Conservation (phyloP, 1,140 invertebrate genomes). For the Oryctes rhinoceros region DNA sequence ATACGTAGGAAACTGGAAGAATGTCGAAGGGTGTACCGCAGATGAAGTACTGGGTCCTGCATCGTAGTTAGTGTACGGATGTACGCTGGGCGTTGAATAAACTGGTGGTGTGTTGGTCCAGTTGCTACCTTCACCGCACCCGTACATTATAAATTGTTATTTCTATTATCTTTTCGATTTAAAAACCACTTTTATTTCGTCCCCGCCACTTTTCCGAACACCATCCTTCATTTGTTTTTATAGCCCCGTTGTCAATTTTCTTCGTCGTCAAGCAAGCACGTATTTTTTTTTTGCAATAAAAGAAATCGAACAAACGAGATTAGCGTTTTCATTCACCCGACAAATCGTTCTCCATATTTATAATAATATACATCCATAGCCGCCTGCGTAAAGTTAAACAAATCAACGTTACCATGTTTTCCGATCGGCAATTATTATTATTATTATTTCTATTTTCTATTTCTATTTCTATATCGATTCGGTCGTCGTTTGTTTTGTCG, state of each 20-base stretch:
- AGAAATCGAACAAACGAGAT: too few relatives aligned
- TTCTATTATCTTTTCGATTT: too few relatives aligned
- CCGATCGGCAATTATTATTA: slow-evolving; percentile 2
- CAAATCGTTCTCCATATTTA: too few relatives aligned
- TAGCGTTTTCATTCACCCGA: too few relatives aligned
- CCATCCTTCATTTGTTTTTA: too few relatives aligned
- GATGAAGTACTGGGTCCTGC: slow-evolving; percentile 50
- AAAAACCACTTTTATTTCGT: too few relatives aligned
- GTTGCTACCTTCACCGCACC: slow-evolving; percentile 39
- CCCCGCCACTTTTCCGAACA: too few relatives aligned
- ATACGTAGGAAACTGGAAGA: slow-evolving; percentile 55
- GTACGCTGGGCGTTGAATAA: slow-evolving; percentile 38
- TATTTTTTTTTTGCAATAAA: too few relatives aligned
- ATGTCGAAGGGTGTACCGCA: slow-evolving; percentile 45
- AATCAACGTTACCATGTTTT: background rate
- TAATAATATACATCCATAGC: background rate
- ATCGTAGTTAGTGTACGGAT: slow-evolving; percentile 48
- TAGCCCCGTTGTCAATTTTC: too few relatives aligned
- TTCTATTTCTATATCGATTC: background rate
- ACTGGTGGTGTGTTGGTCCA: slow-evolving; percentile 47
- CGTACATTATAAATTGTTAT: slow-evolving; percentile 44
- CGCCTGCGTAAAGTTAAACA: background rate
- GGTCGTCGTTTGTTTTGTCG: background rate
- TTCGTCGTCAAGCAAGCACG: too few relatives aligned
- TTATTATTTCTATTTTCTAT: slow-evolving; percentile 5